phyloP scores from a whole-genome alignment of 2,888 invertebrate genomes.

The Pseudococcus viburni region DNA sequence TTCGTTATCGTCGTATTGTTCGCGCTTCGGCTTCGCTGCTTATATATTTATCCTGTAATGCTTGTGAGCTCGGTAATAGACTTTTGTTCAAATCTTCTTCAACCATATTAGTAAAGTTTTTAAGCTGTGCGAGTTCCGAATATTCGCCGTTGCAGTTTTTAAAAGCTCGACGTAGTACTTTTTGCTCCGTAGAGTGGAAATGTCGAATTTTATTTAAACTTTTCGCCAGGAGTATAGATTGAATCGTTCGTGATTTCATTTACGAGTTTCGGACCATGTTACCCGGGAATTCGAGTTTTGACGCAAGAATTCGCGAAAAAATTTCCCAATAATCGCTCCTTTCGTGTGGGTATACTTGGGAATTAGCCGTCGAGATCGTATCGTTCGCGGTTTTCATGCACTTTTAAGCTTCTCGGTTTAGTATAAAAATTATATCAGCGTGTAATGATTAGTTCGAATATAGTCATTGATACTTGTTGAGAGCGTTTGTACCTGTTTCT shows the following conservation, averaged over 20 bases:
- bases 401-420: not conserved
- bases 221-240: not conserved
- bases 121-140: not conserved
- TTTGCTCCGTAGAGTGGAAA: not conserved
- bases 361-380: not conserved
- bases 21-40: not conserved
- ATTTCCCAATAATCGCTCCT: not conserved
- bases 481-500: no score
- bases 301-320: not conserved
- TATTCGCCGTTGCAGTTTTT: not conserved
- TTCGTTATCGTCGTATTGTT: slow-evolving; percentile 41
- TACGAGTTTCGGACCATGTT: not conserved
- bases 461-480: not conserved
- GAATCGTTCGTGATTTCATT: slow-evolving; percentile 30
- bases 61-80: not conserved
- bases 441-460: not conserved
- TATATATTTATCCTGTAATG: not conserved
- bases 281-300: not conserved
- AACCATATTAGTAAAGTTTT: slow-evolving; percentile 13
- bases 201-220: slow-evolving; percentile 25
- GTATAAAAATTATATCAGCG: not conserved
- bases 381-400: not conserved
- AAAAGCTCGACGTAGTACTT: not conserved
- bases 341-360: not conserved
- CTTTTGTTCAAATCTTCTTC: slow-evolving; percentile 8